Conservation (phyloP, 37 sponge, comb jelly and placozoan genomes). For the Cladorhizidae sp. region DNA sequence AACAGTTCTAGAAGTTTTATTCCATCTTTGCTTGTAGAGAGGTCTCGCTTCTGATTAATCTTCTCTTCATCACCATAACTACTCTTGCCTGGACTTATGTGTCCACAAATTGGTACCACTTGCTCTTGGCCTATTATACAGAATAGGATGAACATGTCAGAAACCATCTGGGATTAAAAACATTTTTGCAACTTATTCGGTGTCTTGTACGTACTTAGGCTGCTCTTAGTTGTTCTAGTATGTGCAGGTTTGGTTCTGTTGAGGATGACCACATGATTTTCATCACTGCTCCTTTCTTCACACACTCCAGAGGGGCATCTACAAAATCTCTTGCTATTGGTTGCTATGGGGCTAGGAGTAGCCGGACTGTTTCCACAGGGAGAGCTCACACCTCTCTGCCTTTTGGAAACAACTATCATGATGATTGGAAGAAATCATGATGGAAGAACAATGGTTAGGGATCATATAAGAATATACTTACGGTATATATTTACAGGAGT, state of each 20-base stretch:
- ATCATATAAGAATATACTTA: too few species aligned
- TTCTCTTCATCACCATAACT: neutral
- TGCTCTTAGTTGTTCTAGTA: neutral
- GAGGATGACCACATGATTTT: conserved; percentile 8
- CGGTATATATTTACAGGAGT: too few species aligned
- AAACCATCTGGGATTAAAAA: too few species aligned
- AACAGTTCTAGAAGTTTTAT: conserved; percentile 50
- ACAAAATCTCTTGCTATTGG: conserved; percentile 21
- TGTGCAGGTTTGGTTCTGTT: conserved; percentile 1
- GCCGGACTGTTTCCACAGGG: neutral
- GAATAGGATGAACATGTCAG: neutral
- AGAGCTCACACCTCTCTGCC: conserved; percentile 3
- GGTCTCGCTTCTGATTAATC: neutral
- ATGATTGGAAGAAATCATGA: neutral
- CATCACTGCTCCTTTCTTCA: neutral
- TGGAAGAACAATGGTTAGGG: too few species aligned
- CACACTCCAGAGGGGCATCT: neutral
- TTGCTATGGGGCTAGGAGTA: conserved; percentile 13
- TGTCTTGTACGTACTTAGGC: neutral
- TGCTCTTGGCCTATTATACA: conserved; percentile 24
- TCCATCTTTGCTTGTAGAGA: conserved; percentile 22
- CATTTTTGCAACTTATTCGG: too few species aligned
- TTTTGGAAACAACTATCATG: conserved; percentile 7
- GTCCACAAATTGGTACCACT: conserved; percentile 29
- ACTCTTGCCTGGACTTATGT: neutral